Conservation (phyloP, 2,113 vertebrate species). For the Phrynosoma platyrhinos region DNA sequence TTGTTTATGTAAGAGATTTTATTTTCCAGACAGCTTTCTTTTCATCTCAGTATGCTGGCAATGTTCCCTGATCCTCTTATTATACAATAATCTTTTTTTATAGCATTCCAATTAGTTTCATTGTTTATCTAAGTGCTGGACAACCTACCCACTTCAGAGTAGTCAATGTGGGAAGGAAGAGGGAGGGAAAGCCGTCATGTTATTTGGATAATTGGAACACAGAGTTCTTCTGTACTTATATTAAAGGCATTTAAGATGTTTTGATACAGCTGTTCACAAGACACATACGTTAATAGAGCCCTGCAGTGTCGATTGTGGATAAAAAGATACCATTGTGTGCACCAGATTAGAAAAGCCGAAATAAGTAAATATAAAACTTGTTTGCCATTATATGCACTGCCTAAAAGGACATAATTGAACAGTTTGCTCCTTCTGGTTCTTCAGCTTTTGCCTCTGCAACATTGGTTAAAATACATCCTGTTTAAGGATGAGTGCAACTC, state of each 20-base stretch:
- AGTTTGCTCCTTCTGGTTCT: conserved; percentile 30
- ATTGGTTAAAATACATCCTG: neutral
- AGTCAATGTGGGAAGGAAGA: conserved; percentile 30
- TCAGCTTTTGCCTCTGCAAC: conserved; percentile 27
- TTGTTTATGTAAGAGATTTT: neutral
- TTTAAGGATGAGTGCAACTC: conserved; percentile 3
- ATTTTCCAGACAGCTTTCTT: conserved; percentile 47
- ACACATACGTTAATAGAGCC: conserved; percentile 29
- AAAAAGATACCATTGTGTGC: conserved; percentile 42
- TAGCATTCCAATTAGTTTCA: conserved; percentile 44
- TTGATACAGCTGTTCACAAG: conserved; percentile 51
- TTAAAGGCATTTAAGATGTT: conserved; percentile 48
- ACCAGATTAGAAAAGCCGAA: conserved; percentile 12
- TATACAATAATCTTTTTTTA: conserved; percentile 12
- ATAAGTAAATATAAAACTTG: conserved; percentile 28
- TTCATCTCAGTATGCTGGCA: conserved; percentile 15
- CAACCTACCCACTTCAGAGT: conserved; percentile 26
- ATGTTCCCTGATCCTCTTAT: neutral
- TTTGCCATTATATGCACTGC: conserved; percentile 21
- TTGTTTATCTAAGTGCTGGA: conserved; percentile 51
- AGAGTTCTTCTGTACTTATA: conserved; percentile 34
- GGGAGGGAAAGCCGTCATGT: conserved; percentile 16
- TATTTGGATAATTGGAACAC: conserved; percentile 34
- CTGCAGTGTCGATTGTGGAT: conserved; percentile 21
- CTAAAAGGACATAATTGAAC: conserved; percentile 27